These are phyloP conservation scores for Romanogobio albipinnatus DNA, from an alignment of 2,113 vertebrate species.

Conservation along the genomic window DNA sequence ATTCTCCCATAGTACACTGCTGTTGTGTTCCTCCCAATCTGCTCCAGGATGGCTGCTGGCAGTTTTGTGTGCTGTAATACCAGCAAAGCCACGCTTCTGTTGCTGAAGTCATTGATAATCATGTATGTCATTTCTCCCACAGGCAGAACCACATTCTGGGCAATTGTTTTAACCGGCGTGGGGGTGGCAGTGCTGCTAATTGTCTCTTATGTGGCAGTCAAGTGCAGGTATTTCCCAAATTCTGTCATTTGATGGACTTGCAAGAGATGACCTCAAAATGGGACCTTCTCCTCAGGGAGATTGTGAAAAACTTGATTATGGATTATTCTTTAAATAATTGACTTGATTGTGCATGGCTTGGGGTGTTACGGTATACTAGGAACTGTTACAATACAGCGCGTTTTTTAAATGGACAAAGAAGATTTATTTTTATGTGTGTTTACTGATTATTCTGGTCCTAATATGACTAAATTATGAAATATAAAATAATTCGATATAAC, in stretches of 20 bases:
- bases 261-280: neutral
- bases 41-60: neutral
- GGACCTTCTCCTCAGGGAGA: neutral
- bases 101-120: neutral
- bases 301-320: neutral
- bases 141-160: constrained; percentile 63
- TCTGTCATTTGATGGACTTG: constrained; percentile 10
- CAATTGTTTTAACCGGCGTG: constrained; percentile 48
- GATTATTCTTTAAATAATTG: neutral
- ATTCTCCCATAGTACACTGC: neutral
- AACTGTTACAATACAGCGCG: neutral
- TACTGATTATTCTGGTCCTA: neutral
- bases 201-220: neutral
- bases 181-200: constrained; percentile 38
- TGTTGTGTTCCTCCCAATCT: neutral
- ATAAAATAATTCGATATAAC: neutral
- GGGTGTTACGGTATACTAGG: neutral
- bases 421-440: neutral
- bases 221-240: neutral
- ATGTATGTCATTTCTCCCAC: constrained; percentile 50
- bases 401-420: neutral
- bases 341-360: neutral
- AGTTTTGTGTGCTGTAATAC: neutral
- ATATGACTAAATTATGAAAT: neutral
- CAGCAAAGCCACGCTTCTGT: neutral